Percentiles rank a stretch among this genome's conserved stretches.
phyloP scores from a whole-genome alignment of 1,140 invertebrate species.

The Hylyphantes graminicola region DNA sequence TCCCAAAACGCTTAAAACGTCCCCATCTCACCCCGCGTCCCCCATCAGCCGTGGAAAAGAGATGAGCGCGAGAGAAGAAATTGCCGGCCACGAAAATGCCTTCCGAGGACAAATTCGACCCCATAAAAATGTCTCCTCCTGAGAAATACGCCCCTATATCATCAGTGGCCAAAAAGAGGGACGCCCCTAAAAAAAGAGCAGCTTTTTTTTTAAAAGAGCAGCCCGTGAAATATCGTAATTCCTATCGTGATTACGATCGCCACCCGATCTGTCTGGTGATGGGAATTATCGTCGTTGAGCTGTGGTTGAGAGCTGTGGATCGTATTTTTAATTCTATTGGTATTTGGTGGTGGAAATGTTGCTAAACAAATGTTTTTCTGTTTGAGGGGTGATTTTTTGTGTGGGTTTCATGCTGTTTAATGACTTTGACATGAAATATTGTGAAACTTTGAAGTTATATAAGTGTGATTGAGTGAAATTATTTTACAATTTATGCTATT shows the following conservation, averaged over 20 bases:
- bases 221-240: conserved; percentile 46
- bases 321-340: too few species aligned
- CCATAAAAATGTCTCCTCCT: conserved; percentile 43
- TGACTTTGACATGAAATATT: too few species aligned
- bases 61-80: conserved; percentile 19
- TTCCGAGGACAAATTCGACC: conserved; percentile 35
- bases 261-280: conserved; percentile 11
- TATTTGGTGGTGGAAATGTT: too few species aligned
- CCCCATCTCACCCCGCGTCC: neutral
- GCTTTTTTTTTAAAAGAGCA: conserved; percentile 26
- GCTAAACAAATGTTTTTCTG: too few species aligned
- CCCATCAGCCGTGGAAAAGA: conserved; percentile 1
- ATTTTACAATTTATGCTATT: too few species aligned
- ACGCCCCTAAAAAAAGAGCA: conserved; percentile 2
- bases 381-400: too few species aligned
- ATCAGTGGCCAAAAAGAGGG: conserved; percentile 39
- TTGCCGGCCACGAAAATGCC: conserved; percentile 35
- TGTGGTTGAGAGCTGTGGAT: too few species aligned
- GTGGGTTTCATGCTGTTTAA: too few species aligned
- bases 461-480: too few species aligned
- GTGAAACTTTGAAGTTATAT: too few species aligned
- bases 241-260: conserved; percentile 22
- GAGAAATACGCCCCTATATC: conserved; percentile 50
- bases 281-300: neutral
- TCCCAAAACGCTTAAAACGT: too few species aligned